phyloP scores from a whole-genome alignment of 2,797 vertebrate species.

The Calcarius lapponicus region DNA sequence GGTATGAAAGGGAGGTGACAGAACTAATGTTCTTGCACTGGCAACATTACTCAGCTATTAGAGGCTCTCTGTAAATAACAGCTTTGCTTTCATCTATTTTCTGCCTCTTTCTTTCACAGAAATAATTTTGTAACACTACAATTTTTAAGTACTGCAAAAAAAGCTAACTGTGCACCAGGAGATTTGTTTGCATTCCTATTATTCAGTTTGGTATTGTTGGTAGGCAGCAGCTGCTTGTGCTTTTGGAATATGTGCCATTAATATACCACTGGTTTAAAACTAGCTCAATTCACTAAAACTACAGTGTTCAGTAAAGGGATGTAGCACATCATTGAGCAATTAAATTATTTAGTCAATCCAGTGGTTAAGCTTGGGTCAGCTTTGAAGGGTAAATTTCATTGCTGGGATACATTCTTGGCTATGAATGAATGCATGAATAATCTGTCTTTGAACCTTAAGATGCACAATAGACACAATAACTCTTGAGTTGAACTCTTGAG shows the following conservation, averaged over 20 bases:
- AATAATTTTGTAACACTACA: constrained; percentile 29
- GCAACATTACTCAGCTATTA: neutral
- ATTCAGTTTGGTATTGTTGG: constrained; percentile 17
- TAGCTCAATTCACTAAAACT: constrained; percentile 11
- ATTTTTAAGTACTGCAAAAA: constrained; percentile 33
- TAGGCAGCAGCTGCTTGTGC: constrained; percentile 26
- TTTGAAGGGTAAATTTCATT: constrained; percentile 66
- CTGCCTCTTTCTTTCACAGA: constrained; percentile 19
- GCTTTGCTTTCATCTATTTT: constrained; percentile 55
- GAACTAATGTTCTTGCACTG: constrained; percentile 35
- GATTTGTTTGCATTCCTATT: constrained; percentile 21
- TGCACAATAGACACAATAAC: constrained; percentile 57
- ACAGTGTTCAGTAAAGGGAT: constrained; percentile 14
- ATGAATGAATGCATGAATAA: constrained; percentile 70
- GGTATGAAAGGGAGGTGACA: constrained; percentile 33
- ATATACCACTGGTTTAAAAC: constrained; percentile 4
- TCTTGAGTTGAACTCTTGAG: constrained; percentile 67
- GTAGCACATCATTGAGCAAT: constrained; percentile 31
- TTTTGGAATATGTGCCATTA: constrained; percentile 23
- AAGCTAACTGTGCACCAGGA: neutral
- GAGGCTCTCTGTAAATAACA: constrained; percentile 29
- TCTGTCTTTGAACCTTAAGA: constrained; percentile 72
- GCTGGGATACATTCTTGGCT: constrained; percentile 63
- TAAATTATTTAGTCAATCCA: constrained; percentile 50
- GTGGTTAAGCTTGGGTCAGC: constrained; percentile 49